Evolutionary conservation across 1,140 invertebrate species (phyloP).

Genomic region (Ceratina japonica): DNA sequence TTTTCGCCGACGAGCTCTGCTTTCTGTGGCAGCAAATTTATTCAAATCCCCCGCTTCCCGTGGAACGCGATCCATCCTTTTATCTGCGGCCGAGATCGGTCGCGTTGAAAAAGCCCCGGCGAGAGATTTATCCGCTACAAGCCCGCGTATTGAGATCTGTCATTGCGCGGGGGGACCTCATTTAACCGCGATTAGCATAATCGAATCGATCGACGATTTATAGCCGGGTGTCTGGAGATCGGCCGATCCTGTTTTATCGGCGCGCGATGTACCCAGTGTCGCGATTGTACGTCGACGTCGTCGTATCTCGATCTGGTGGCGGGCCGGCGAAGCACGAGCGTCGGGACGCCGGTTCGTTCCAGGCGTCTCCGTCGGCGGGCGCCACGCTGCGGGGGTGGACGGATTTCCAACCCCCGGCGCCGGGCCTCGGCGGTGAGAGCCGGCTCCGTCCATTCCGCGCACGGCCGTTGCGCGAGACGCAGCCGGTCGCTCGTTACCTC

Average conservation of each 20-base stretch:
- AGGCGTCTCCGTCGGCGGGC: conserved; percentile 67
- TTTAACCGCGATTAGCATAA: conserved; percentile 33
- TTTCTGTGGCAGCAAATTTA: not conserved
- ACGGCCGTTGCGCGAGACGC: not conserved
- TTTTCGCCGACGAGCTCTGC: not conserved
- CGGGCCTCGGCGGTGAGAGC: no score
- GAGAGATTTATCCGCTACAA: conserved; percentile 37
- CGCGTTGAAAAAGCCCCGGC: not conserved
- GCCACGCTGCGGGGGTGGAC: conserved; percentile 57
- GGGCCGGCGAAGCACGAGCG: conserved; percentile 48
- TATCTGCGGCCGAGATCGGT: conserved; percentile 17
- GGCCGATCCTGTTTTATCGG: conserved; percentile 61
- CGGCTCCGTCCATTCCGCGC: not conserved
- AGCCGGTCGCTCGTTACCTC: no score
- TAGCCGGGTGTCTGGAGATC: conserved; percentile 5
- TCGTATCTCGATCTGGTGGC: conserved; percentile 63
- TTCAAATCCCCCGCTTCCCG: conserved; percentile 18
- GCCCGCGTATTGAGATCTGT: conserved; percentile 7
- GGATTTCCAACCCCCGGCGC: conserved; percentile 16
- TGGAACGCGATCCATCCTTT: not conserved
- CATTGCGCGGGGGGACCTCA: not conserved
- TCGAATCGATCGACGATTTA: conserved; percentile 38
- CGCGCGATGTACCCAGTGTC: conserved; percentile 53
- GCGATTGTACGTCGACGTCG: conserved; percentile 28
- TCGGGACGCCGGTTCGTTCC: conserved; percentile 61